A percentile compares a stretch with the other conserved stretches of the same genome.
phyloP scores from a whole-genome alignment of 2,888 invertebrate species.

The Melangyna quadrimaculata region DNA sequence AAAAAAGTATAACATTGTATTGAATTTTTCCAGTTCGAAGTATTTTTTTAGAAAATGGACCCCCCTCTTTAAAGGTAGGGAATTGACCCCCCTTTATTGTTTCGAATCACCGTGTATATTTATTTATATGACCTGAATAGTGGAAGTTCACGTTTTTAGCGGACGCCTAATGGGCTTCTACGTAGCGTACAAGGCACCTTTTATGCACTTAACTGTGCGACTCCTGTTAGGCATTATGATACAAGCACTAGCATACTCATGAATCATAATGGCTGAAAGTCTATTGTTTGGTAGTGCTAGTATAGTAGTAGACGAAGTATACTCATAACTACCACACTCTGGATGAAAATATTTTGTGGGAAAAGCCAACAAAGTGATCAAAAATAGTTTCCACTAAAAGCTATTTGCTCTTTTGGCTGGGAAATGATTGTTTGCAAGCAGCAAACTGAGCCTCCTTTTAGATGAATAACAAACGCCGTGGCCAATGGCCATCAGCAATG shows the following conservation, averaged over 20 bases:
- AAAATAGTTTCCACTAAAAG: slow-evolving; percentile 67
- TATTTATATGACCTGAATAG: too few relatives aligned
- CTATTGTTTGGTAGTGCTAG: background rate
- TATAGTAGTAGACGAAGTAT: background rate
- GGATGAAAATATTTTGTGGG: slow-evolving; percentile 43
- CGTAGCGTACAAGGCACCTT: too few relatives aligned
- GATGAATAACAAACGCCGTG: slow-evolving; percentile 24
- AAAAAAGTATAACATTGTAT: too few relatives aligned
- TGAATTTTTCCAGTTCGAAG: too few relatives aligned
- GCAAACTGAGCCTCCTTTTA: slow-evolving; percentile 56
- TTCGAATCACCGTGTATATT: too few relatives aligned
- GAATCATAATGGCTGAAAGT: background rate
- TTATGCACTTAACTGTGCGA: background rate
- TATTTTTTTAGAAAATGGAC: too few relatives aligned
- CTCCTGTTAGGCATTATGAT: background rate
- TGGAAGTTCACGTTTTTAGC: too few relatives aligned
- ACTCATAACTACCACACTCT: background rate
- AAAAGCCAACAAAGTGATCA: slow-evolving; percentile 66
- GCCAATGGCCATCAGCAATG: slow-evolving; percentile 28
- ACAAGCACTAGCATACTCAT: background rate
- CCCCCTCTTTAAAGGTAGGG: too few relatives aligned
- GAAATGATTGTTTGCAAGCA: slow-evolving; percentile 58
- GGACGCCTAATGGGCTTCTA: too few relatives aligned
- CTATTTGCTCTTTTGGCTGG: slow-evolving; percentile 57
- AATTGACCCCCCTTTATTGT: too few relatives aligned